Conservation (phyloP, 2,797 vertebrate species). For the Parauchenoglanis ngamensis region DNA sequence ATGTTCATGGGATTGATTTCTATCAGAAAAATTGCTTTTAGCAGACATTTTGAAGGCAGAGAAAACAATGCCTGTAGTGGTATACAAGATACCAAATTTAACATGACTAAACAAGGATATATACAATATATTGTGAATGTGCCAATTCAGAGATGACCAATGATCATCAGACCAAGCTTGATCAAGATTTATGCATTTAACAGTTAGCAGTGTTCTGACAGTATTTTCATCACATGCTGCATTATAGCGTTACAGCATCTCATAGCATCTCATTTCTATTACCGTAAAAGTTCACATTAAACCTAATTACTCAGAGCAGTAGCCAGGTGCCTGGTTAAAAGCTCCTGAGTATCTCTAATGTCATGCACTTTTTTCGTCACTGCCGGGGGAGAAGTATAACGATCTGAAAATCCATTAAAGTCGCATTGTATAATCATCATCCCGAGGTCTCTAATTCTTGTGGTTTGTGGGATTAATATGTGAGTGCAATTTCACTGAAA, state of each 20-base stretch:
- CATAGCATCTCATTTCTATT: neutral
- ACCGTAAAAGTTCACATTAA: neutral
- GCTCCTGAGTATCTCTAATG: neutral
- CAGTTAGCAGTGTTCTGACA: neutral
- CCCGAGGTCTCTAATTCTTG: neutral
- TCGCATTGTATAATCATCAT: neutral
- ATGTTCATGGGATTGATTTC: neutral
- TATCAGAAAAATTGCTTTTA: neutral
- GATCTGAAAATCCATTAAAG: constrained; percentile 13
- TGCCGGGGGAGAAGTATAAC: neutral
- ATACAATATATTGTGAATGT: neutral
- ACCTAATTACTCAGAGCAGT: neutral
- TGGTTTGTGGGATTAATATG: neutral
- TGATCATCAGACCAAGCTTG: neutral
- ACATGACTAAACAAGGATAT: neutral
- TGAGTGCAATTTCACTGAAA: neutral
- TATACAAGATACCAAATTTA: neutral
- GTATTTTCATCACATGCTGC: neutral
- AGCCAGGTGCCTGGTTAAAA: neutral
- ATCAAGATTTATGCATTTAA: neutral
- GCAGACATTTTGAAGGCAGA: neutral
- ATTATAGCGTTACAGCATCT: neutral
- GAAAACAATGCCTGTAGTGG: neutral
- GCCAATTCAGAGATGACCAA: neutral
- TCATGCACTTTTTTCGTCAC: neutral